Base-by-base conservation (phyloP, 2,888 invertebrate genomes). In the Ochropleura plecta region DNA sequence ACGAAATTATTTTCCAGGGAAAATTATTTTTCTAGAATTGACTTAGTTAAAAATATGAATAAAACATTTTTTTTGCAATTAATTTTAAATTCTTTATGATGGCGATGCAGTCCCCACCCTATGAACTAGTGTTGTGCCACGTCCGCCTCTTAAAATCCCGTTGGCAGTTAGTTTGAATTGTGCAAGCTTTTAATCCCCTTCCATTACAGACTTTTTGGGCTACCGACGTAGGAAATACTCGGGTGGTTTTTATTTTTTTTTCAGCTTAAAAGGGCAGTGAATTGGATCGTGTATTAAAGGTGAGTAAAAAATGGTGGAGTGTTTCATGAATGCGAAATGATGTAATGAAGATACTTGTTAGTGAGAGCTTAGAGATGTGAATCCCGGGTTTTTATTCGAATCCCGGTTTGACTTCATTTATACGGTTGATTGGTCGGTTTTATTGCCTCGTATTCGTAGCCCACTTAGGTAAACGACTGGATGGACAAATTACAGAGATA, bases 111-210 rank as follows among this genome's bases (percentile, higher is more conserved):
- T 30, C 42, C 30, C 49, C 49, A 73, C 60, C 66, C 48, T 80
- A 79, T 67, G 65, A 20, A 72, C 65, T 80, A 85, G 81, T 80
- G 74, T 78, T 67, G 71, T 77, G 73, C 79, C 49, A 76, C 86
- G 76, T 84, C 81, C 76, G 74, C 78, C 79, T 83, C 80, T 88
- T 82, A 85, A 90, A 89, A 89, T 87, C 88, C 87, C 88, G 86
- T 76, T 78, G 83, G 89, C 88, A 86, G 87, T 90, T 89, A 86
- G 86, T 85, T 88, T 89, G 88, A 90, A 88, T 89, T 88, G 89
- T 90, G 90, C 90, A 88, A 89, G 90, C 89, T 88, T 90, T 92
- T 91, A 90, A 91, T 89, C 85, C 88, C 65, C 78, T 81, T 84
- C 79, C 81, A 82, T 81, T 81, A 82, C 80, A 67, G 70, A 82